A percentile compares a stretch with the other conserved stretches of the same genome.
phyloP scores from a whole-genome alignment of 2,797 vertebrate genomes.

The Dicrostonyx torquatus region DNA sequence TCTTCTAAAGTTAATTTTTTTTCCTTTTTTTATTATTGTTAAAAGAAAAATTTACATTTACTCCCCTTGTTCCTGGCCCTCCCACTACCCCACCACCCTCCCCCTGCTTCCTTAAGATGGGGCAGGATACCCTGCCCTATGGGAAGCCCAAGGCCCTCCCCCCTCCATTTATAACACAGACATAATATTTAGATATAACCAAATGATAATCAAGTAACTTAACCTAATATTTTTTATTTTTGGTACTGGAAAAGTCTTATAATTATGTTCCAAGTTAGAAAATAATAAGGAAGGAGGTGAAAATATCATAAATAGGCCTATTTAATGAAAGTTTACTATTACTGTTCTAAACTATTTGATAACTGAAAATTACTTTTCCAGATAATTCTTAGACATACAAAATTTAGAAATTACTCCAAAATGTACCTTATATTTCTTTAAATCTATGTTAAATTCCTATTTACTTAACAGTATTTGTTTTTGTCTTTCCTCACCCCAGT shows the following conservation, averaged over 20 bases:
- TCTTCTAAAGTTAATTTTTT: constrained; percentile 16
- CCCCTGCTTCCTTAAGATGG: too few relatives aligned
- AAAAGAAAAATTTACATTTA: too few relatives aligned
- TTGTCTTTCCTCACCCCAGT: neutral
- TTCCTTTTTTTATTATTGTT: too few relatives aligned
- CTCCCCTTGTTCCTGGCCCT: too few relatives aligned
- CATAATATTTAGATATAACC: neutral
- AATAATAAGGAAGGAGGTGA: neutral
- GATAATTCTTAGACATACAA: constrained; percentile 19
- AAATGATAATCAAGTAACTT: constrained; percentile 36
- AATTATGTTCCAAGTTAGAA: neutral
- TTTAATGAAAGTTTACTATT: constrained; percentile 30
- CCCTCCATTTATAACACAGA: neutral
- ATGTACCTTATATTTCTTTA: constrained; percentile 10
- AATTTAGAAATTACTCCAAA: constrained; percentile 63
- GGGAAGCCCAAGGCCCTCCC: too few relatives aligned
- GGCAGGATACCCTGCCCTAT: too few relatives aligned
- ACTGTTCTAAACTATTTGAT: neutral
- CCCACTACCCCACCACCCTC: too few relatives aligned
- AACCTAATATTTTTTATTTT: constrained; percentile 15
- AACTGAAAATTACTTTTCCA: constrained; percentile 52
- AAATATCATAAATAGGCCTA: constrained; percentile 16
- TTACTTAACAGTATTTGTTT: neutral
- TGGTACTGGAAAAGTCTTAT: constrained; percentile 6
- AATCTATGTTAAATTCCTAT: constrained; percentile 9